These are phyloP conservation scores for Pseudeuparius sepicola DNA, from an alignment of 2,888 invertebrate genomes.

Conservation along the genomic window DNA sequence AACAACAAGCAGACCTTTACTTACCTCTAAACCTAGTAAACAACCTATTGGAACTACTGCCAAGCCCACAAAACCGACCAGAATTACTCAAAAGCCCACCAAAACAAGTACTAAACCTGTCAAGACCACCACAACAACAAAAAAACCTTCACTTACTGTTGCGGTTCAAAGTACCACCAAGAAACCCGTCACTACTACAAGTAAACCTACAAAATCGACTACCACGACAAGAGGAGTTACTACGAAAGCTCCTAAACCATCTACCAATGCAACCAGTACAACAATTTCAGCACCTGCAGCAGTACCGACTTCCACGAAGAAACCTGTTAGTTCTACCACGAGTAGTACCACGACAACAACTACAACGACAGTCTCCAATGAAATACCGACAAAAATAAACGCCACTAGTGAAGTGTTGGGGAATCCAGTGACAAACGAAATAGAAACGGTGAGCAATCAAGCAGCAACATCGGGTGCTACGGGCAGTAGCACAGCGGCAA, in stretches of 20 bases:
- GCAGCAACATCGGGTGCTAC: too few species aligned
- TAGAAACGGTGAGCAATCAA: too few species aligned
- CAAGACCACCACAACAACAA: conserved; percentile 20
- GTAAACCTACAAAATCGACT: conserved; percentile 18
- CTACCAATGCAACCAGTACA: too few species aligned
- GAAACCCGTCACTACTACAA: conserved; percentile 17
- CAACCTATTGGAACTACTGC: conserved; percentile 15
- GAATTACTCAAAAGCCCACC: conserved; percentile 27
- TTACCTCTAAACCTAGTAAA: conserved; percentile 28
- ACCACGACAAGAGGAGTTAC: conserved; percentile 5
- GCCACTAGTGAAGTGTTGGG: too few species aligned
- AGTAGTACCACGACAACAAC: conserved; percentile 1
- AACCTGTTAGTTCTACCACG: neutral
- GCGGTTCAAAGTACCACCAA: conserved; percentile 26
- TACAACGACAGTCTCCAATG: too few species aligned
- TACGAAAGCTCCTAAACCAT: too few species aligned
- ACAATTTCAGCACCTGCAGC: too few species aligned
- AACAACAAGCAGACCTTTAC: conserved; percentile 16
- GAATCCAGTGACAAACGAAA: conserved; percentile 24
- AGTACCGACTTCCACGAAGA: neutral
- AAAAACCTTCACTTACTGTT: conserved; percentile 23
- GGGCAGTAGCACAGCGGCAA: conserved; percentile 20
- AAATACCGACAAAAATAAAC: too few species aligned
- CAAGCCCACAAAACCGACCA: conserved; percentile 21
- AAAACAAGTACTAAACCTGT: conserved; percentile 21